Base-by-base conservation (phyloP, 2,888 invertebrate species). In the Galerucella pusilla region DNA sequence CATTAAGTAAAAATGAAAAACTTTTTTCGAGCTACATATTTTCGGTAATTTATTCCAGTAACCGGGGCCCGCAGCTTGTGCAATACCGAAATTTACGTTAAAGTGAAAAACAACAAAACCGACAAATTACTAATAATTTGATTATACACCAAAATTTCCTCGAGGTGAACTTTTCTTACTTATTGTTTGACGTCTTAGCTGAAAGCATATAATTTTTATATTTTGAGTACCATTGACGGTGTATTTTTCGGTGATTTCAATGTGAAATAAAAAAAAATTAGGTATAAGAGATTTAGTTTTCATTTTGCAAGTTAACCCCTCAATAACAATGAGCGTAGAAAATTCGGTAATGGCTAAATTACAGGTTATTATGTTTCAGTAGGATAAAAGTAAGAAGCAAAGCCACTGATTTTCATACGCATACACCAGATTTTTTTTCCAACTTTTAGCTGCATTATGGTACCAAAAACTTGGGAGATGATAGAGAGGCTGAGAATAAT, bases 1-100 rank as follows among this genome's bases (percentile, higher is more conserved):
- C 75, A 80, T 80, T 80, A 80, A 72, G 71, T 67, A 42, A 57
- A 73, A 73, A 73, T 71, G 64, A 70, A 72, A 75, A 77, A 42
- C 35, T 42, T 68, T 77, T 67, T 73, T 66, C 68, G 64, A 71
- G 68, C 69, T 73, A 76, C 71, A 74, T 78, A 77, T 78, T 80
- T 80, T 78, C 63, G 71, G 80, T 80, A 80, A 80, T 80, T 80
- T 80, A 78, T 78, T 74, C 78, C 77, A 68, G 28, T 68, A 75
- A 68, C n/a, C 74, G 60, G 35, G 9, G 77, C 80, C 77, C n/a
- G 45, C 54, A 75, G 80, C 80, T 45, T 74, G 80, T 80, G 73
- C 80, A 77, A 77, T 80, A 80, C 79, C 74, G 80, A 77, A 71
- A 73, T 65, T 52, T 59, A 63, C 60, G 52, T 61, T 54, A 63